Evolutionary conservation across 2,888 invertebrate genomes (phyloP), one percentile per base, ranked within the genome.

Genomic region (Cosmorhoe ocellata): DNA sequence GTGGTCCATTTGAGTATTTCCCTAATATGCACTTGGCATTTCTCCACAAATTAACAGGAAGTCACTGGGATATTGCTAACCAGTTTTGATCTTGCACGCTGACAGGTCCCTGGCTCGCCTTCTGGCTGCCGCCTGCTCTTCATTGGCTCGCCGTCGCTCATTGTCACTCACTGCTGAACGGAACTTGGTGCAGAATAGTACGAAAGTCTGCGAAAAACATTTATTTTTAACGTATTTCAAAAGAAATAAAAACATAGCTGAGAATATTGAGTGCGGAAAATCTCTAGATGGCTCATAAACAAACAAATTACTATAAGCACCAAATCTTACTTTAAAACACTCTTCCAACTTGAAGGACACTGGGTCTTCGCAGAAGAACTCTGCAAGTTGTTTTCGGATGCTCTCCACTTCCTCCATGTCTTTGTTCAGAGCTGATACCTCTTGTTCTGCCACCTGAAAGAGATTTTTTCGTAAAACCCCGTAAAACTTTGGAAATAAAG

Each of bases 341-440:
- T 99, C 98, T 77, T 99, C 98, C 31, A 99, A 90, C 79, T 97
- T 97, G 78, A 99, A 99, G 0, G 95, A 92, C 42, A 92, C 93
- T 0, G 94, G 92, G 71, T 98, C 98, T 81, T 99, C 99, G 81
- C 98, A 99, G 86, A 99, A 98, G 87, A 98, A 98, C 42, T 96
- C 95, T 0, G 97, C 94, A 30, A 99, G 89, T 56, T 96, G 94
- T 59, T 92, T 92, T 24, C 97, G 92, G 51, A 97, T 93, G 11
- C 91, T 91, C 63, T 97, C 97, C 12, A 98, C 93, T 68, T 96
- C 95, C 50, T 94, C 93, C 92, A 98, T 94, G 63, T 95, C 95
- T 45, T 93, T 92, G 72, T 96, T 95, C 31, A 97, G 84, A 28
- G 93, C 94, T 7, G 93, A 86, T 42, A 97, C 94, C 79, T 96